Conservation (phyloP, 2,888 invertebrate genomes). For the Helleia helle region DNA sequence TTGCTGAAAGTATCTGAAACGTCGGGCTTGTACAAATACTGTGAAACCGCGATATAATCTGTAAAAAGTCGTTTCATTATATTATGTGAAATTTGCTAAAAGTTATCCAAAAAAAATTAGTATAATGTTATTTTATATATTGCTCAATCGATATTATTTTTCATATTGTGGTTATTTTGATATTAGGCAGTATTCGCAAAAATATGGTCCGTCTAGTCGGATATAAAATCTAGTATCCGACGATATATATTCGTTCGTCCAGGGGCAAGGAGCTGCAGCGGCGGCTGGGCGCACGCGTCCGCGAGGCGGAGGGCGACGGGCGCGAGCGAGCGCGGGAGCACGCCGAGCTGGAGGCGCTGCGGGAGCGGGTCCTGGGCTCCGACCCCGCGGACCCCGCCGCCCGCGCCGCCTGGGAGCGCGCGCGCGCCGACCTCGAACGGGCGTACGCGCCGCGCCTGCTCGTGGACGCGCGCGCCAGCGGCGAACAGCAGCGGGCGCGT, state of each 20-base stretch:
- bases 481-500: slow-evolving; percentile 74
- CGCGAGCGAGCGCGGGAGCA: slow-evolving; percentile 92
- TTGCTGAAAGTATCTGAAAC: no score
- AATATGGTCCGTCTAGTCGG: no score
- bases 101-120: no score
- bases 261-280: slow-evolving; percentile 91
- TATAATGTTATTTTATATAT: no score
- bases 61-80: no score
- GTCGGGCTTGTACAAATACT: no score
- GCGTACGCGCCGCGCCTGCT: slow-evolving; percentile 88
- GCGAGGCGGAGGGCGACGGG: slow-evolving; percentile 93
- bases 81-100: no score
- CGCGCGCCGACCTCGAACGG: slow-evolving; percentile 81
- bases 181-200: no score
- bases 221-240: no score
- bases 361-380: slow-evolving; percentile 52
- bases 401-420: slow-evolving; percentile 28
- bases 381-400: slow-evolving; percentile 61
- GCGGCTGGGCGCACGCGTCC: slow-evolving; percentile 91
- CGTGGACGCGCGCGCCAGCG: slow-evolving; percentile 79
- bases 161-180: no score
- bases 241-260: slow-evolving; percentile 7
- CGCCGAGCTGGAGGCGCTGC: slow-evolving; percentile 88
- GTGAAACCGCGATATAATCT: no score
- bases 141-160: no score